A percentile compares a stretch with the other conserved stretches of the same genome.
phyloP scores from a whole-genome alignment of 2,888 invertebrate genomes.

The Alviniconcha strummeri region DNA sequence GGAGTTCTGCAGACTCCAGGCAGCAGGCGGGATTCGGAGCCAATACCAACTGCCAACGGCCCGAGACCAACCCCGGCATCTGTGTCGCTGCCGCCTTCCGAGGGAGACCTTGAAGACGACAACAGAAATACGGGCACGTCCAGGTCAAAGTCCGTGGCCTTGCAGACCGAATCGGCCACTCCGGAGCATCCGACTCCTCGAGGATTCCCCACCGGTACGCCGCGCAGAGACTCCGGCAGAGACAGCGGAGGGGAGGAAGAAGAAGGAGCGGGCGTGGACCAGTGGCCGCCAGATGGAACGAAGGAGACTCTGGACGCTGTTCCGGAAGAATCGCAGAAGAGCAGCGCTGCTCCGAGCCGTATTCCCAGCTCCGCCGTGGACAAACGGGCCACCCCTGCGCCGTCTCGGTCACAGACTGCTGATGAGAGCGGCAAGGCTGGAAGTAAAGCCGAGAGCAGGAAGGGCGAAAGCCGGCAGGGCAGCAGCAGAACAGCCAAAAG shows the following conservation, averaged over 20 bases:
- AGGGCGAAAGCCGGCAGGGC: background rate
- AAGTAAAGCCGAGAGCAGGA: constrained; percentile 14
- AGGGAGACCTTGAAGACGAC: constrained; percentile 8
- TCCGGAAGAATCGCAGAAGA: constrained; percentile 29
- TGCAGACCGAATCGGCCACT: constrained; percentile 26
- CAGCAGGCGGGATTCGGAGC: background rate
- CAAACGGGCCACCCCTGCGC: background rate
- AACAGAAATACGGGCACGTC: constrained; percentile 1
- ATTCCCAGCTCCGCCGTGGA: constrained; percentile 1
- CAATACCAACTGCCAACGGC: background rate
- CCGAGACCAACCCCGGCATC: constrained; percentile 22
- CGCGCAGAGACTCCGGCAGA: constrained; percentile 25
- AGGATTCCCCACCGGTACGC: constrained; percentile 13
- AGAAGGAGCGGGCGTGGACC: background rate
- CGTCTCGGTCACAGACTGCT: constrained; percentile 4
- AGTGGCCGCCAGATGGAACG: constrained; percentile 7
- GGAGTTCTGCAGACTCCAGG: background rate
- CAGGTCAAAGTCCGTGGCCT: constrained; percentile 27
- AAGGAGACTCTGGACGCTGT: constrained; percentile 21
- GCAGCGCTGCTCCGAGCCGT: constrained; percentile 4
- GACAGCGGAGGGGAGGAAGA: constrained; percentile 24
- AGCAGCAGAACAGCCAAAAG: background rate
- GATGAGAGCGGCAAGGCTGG: background rate
- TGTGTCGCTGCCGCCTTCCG: constrained; percentile 1
- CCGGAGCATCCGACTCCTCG: constrained; percentile 12